phyloP scores from a whole-genome alignment of 2,888 invertebrate genomes.

The Penaeus monodon region DNA sequence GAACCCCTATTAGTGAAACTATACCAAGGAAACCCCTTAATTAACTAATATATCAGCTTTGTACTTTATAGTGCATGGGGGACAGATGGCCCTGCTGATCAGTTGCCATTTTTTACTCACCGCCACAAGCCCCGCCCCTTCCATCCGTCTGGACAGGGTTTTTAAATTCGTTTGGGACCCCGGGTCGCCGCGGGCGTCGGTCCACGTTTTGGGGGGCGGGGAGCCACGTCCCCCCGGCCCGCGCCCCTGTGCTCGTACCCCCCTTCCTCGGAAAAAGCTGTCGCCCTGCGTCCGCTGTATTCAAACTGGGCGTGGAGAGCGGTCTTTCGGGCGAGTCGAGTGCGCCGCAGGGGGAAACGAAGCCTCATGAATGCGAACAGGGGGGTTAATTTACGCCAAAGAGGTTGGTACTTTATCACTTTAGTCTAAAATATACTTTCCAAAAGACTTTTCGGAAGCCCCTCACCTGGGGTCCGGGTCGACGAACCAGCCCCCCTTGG shows the following conservation, averaged over 20 bases:
- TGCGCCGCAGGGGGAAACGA: too few species aligned
- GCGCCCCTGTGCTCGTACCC: constrained; percentile 70
- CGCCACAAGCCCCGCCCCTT: constrained; percentile 71
- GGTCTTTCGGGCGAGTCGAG: too few species aligned
- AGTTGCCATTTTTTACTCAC: constrained; percentile 21
- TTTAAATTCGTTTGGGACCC: constrained; percentile 66
- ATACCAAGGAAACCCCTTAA: too few species aligned
- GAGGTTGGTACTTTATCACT: too few species aligned
- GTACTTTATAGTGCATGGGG: too few species aligned
- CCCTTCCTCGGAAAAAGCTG: constrained; percentile 70
- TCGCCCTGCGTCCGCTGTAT: constrained; percentile 71
- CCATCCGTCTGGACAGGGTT: constrained; percentile 70
- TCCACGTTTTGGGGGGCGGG: constrained; percentile 69
- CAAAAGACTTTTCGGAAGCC: neutral
- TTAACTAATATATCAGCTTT: too few species aligned
- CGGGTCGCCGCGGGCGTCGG: constrained; percentile 71
- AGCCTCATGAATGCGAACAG: too few species aligned
- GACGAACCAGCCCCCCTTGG: constrained; percentile 72
- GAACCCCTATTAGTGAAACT: too few species aligned
- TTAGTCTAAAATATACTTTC: too few species aligned
- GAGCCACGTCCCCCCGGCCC: constrained; percentile 70
- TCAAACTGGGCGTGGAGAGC: constrained; percentile 68
- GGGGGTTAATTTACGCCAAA: too few species aligned
- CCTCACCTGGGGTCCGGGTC: constrained; percentile 70
- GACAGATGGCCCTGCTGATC: too few species aligned